Percentiles rank a stretch among this genome's conserved stretches.
These are phyloP conservation scores for Hemithea aestivaria DNA, from an alignment of 2,888 invertebrate genomes.

Conservation along the genomic window DNA sequence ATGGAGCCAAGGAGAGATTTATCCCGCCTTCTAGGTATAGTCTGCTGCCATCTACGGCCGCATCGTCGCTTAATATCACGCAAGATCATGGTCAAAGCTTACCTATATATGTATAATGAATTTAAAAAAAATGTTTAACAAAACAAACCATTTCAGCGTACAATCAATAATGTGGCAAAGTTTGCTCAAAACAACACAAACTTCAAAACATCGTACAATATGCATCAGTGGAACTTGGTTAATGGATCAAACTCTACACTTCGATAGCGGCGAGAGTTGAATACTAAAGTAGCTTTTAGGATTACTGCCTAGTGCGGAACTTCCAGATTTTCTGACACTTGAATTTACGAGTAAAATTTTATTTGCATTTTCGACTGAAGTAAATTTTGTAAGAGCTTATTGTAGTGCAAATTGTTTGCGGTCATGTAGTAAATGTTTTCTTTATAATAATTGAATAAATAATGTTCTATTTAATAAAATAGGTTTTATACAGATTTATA, in stretches of 20 bases:
- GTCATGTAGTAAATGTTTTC: too few relatives aligned
- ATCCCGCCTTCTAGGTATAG: too few relatives aligned
- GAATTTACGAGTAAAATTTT: conserved; percentile 13
- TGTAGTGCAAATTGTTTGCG: too few relatives aligned
- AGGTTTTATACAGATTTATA: too few relatives aligned
- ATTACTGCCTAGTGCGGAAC: conserved; percentile 25
- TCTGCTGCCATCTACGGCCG: too few relatives aligned
- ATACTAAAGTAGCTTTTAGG: conserved; percentile 31
- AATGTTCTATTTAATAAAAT: too few relatives aligned
- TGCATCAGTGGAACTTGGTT: conserved; percentile 20
- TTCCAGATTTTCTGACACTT: conserved; percentile 20
- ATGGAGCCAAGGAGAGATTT: too few relatives aligned
- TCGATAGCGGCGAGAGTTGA: conserved; percentile 10
- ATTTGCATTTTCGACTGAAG: conserved; percentile 7
- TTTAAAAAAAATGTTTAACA: background rate
- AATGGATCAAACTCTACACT: conserved; percentile 34
- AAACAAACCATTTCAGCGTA: background rate
- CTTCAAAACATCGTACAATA: conserved; percentile 9
- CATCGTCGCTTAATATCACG: too few relatives aligned
- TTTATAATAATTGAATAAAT: too few relatives aligned
- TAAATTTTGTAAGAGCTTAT: too few relatives aligned
- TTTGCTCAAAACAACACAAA: background rate
- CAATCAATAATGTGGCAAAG: background rate
- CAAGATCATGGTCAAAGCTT: too few relatives aligned
- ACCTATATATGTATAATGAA: too few relatives aligned